Percentiles rank a stretch among this genome's conserved stretches.
Conservation (phyloP, 2,797 vertebrate genomes). For the Threskiornis aethiopicus region DNA sequence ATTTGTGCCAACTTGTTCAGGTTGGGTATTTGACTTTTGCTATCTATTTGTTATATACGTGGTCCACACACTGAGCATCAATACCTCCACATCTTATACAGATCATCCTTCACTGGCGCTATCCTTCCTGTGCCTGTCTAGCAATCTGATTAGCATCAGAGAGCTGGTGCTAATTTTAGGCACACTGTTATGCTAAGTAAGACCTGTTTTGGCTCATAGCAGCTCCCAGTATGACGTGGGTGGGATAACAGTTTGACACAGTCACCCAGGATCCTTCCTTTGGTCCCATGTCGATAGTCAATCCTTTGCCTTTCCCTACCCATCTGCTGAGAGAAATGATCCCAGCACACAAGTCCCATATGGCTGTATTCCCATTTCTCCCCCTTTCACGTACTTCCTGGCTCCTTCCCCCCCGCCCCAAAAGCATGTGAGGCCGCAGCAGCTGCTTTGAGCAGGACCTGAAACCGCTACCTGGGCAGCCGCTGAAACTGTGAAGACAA, state of each 20-base stretch:
- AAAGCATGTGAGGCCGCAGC: background rate
- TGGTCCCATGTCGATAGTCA: background rate
- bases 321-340: background rate
- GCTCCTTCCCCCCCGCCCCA: background rate
- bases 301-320: background rate
- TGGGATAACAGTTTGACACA: background rate
- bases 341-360: background rate
- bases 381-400: fast-evolving
- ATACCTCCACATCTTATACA: background rate
- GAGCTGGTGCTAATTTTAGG: background rate
- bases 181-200: background rate
- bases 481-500: background rate
- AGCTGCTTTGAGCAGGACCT: background rate
- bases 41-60: background rate
- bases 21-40: background rate
- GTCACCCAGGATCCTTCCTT: background rate
- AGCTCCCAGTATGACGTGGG: background rate
- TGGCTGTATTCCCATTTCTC: background rate
- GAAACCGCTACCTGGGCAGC: background rate
- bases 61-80: background rate
- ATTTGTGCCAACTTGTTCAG: background rate
- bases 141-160: background rate
- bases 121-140: background rate
- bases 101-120: background rate
- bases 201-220: background rate